These are phyloP conservation scores for Drosophila eugracilis DNA, from an alignment of 1,140 invertebrate species.

Conservation along the genomic window DNA sequence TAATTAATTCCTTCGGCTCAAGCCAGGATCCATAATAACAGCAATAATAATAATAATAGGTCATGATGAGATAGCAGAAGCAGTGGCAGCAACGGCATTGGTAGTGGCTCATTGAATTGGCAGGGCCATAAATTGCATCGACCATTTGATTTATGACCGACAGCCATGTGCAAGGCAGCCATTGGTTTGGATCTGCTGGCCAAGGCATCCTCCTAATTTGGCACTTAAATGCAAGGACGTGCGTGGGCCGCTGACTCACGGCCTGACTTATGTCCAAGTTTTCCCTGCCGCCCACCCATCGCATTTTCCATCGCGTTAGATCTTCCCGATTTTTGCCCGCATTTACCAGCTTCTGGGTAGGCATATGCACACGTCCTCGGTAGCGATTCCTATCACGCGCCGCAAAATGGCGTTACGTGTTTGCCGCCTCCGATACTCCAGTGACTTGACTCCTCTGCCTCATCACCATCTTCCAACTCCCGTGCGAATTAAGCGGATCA, in stretches of 20 bases:
- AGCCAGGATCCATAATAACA: conserved; percentile 40
- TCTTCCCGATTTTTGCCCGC: background rate
- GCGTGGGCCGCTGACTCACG: conserved; percentile 55
- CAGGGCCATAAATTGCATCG: conserved; percentile 64
- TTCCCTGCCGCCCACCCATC: background rate
- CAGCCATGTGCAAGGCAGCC: conserved; percentile 50
- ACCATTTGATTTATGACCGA: conserved; percentile 57
- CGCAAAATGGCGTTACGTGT: conserved; percentile 79
- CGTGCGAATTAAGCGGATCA: conserved; percentile 47
- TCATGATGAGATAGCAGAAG: conserved; percentile 55
- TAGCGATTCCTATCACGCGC: conserved; percentile 74
- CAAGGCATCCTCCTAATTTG: conserved; percentile 64
- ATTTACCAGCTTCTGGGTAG: conserved; percentile 40
- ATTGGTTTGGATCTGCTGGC: background rate
- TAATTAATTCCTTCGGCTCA: conserved; percentile 60
- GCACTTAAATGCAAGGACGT: conserved; percentile 80
- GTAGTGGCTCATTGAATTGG: conserved; percentile 59
- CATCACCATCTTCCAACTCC: conserved; percentile 23
- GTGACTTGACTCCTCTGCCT: conserved; percentile 45
- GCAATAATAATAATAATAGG: conserved; percentile 42
- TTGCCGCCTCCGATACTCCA: conserved; percentile 64
- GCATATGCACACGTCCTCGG: conserved; percentile 74
- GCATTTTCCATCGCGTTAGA: background rate
- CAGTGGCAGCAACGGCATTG: conserved; percentile 38
- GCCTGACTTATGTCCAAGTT: conserved; percentile 33